phyloP scores from a whole-genome alignment of 64 coral and sea anemone genomes.

The Porites lutea region DNA sequence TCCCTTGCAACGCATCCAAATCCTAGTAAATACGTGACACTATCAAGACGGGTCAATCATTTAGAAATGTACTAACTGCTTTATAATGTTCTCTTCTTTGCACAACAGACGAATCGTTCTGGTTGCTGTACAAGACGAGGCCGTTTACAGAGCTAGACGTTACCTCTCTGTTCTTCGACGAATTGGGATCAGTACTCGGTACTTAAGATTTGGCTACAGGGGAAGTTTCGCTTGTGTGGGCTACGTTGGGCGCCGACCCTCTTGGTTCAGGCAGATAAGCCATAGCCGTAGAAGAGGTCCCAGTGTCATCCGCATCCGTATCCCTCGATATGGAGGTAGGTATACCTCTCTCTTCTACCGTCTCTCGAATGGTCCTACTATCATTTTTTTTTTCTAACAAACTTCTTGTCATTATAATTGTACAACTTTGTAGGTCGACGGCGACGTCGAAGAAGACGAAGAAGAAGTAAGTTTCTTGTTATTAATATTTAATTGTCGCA shows the following conservation, averaged over 20 bases:
- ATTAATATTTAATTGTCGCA: too few relatives aligned
- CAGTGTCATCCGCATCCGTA: not conserved
- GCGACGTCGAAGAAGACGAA: not conserved
- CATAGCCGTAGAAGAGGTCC: not conserved
- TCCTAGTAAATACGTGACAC: too few relatives aligned
- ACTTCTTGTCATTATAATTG: too few relatives aligned
- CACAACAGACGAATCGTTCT: not conserved
- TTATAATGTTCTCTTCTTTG: too few relatives aligned
- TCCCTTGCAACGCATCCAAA: too few relatives aligned
- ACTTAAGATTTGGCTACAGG: slow-evolving; percentile 17
- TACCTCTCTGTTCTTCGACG: not conserved
- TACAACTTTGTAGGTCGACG: not conserved
- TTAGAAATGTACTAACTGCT: too few relatives aligned
- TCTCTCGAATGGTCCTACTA: too few relatives aligned
- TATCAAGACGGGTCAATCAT: too few relatives aligned
- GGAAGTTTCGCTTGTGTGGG: slow-evolving; percentile 3
- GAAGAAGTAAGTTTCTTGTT: not conserved
- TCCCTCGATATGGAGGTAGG: not conserved
- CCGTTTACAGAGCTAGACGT: not conserved
- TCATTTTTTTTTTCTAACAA: too few relatives aligned
- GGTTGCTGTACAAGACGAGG: slow-evolving; percentile 21
- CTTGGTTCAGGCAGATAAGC: not conserved
- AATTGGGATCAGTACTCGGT: not conserved
- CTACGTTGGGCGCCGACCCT: not conserved
- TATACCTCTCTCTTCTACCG: too few relatives aligned